These are phyloP conservation scores for Microdon myrmicae DNA, from an alignment of 2,888 invertebrate genomes.

Conservation along the genomic window DNA sequence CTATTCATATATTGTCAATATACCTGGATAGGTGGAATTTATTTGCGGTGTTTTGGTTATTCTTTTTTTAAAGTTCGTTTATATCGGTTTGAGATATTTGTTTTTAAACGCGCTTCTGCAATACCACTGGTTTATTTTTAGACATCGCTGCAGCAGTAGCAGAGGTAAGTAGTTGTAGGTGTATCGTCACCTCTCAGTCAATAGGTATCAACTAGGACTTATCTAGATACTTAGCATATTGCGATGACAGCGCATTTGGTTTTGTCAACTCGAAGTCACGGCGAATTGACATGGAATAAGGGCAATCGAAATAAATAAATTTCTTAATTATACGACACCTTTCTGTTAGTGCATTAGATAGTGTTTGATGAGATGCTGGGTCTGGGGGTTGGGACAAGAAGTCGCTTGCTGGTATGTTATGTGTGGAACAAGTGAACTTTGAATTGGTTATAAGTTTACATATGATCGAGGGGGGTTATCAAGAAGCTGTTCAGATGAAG, in stretches of 20 bases:
- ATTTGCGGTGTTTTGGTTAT: slow-evolving; percentile 10
- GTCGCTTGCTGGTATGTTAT: slow-evolving; percentile 26
- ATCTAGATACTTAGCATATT: slow-evolving; percentile 34
- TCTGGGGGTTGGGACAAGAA: slow-evolving; percentile 8
- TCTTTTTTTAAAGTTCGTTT: too few species aligned
- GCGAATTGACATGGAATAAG: not conserved
- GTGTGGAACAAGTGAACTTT: slow-evolving; percentile 47
- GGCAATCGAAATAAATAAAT: slow-evolving; percentile 44
- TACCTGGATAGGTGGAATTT: slow-evolving; percentile 12
- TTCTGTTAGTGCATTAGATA: slow-evolving; percentile 17
- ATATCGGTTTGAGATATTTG: too few species aligned
- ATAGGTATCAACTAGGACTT: slow-evolving; percentile 37
- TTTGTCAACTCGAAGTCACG: slow-evolving; percentile 13
- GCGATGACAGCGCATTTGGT: not conserved
- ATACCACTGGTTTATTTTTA: too few species aligned
- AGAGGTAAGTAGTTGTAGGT: too few species aligned
- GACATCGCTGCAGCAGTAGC: too few species aligned
- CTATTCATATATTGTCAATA: slow-evolving; percentile 38
- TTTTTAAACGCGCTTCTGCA: too few species aligned
- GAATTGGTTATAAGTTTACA: slow-evolving; percentile 23
- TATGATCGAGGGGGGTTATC: slow-evolving; percentile 8
- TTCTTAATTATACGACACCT: slow-evolving; percentile 51
- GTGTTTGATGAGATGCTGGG: slow-evolving; percentile 13
- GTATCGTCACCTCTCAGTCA: slow-evolving; percentile 1
- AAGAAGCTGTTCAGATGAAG: slow-evolving; percentile 11